Base-by-base conservation (phyloP, 2,888 invertebrate genomes). In the Hofmannophila pseudospretella region DNA sequence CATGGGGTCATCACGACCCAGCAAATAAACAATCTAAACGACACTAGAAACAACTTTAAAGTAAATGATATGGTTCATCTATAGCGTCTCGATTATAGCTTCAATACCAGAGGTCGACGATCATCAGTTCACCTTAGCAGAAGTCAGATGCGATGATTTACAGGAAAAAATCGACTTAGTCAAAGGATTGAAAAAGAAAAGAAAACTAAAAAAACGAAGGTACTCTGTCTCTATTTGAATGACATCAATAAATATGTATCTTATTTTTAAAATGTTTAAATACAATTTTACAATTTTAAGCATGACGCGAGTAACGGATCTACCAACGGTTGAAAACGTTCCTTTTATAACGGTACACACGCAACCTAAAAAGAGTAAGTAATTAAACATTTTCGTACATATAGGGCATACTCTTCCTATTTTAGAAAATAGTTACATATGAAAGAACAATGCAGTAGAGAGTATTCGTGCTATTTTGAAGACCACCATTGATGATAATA, bases 281-380 rank as follows among this genome's bases (percentile, higher is more conserved):
- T 8, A 23, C 3, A 8, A 23, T 23, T 8, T n/a, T n/a, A n/a
- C n/a, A n/a, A 34, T 32, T 62, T 60, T 13, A 36, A 82, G 84
- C 47, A 64, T 66, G 63, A 82, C 82, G 4, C 67, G 66, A 38
- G 48, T 81, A n/a, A 50, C 49, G 10, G 80, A 80, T 1, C 53
- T 52, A 11, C 49, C 55, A 1, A 16, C 43, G 13, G 42, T 50
- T 4, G 78, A 77, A 35, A 64, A 61, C 40, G 36, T 67, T 7
- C 80, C 84, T 0, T 58, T 73, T 22, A 80, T 81, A 44, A 45
- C 67, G 23, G 75, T 82, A 26, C 67, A 68, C 26, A 75, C 82
- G 4, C 76, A 76, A 41, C 84, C 81, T 2, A 84, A 84, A 46
- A 81, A 75, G 53, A 81, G 84, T 84, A 58, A 77, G 82, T 22